Base-by-base conservation (phyloP, 2,113 vertebrate genomes). In the Promerops cafer region DNA sequence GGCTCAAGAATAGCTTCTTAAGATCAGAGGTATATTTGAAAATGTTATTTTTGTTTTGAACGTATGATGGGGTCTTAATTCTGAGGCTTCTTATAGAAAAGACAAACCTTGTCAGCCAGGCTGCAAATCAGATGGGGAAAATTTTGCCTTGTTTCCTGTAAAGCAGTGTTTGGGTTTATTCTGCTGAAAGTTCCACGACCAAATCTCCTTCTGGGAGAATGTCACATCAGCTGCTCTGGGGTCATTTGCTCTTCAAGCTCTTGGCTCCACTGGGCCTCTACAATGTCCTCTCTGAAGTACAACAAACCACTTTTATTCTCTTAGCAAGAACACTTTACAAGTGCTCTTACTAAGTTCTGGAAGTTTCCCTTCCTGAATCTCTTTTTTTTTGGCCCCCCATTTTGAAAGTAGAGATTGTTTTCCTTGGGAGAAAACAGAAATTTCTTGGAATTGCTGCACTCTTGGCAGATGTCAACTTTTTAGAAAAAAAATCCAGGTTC, bases 221-320 rank as follows among this genome's bases (percentile, higher is more conserved):
- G 30, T 22, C 6, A 0, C 9, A 28, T 90, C 13, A 21, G 10
- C 22, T 57, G 22, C 45, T 90, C 16, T 2, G 4, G 9, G 5
- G 4, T 4, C 60, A 10, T 68, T 72, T 1, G 1, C 16, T 56
- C 11, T 59, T 83, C 5, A 0, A 44, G 30, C 11, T 22, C n/a
- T 23, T 4, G 4, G 21, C 35, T 87, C 9, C 6, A 0, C 3
- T 47, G 30, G 1, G 0, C 31, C 40, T 52, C 49, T 57, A 7
- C 12, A 8, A 9, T 3, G 21, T 40, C 53, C 49, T 61, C 49
- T 76, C 68, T 52, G 49, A 61, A 79, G 27, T 16, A 52, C 7
- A 74, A 78, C 22, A 33, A 61, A 21, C 19, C 3, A 4, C 3
- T 61, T 80, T 60, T 53, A 6, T 50, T 49, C 13, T 68, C n/a